A percentile compares a stretch with the other conserved stretches of the same genome.
These are phyloP conservation scores for Heterocephalus glaber DNA, from an alignment of 2,113 vertebrate species.

Conservation along the genomic window DNA sequence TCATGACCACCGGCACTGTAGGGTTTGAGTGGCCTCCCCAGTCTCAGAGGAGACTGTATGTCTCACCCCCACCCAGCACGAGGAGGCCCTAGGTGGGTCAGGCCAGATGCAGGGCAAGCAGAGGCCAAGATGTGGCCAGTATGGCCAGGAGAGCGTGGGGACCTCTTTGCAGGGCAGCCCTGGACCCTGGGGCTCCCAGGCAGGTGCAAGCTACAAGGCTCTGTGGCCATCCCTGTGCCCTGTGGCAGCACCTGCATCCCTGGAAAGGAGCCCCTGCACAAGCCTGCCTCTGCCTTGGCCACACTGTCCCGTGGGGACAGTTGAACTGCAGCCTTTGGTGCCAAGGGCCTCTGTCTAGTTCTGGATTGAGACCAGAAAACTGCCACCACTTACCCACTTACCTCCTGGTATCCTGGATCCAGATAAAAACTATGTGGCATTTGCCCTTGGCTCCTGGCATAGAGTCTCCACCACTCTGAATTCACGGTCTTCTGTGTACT, in stretches of 20 bases:
- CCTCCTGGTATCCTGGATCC: too few relatives aligned
- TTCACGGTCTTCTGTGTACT: background rate
- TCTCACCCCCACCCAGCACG: background rate
- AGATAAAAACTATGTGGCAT: background rate
- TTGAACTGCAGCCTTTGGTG: background rate
- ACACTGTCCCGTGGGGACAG: too few relatives aligned
- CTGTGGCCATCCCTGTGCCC: background rate
- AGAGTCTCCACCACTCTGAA: background rate
- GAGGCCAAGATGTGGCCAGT: background rate
- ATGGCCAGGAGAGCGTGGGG: accelerated
- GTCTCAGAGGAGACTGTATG: accelerated
- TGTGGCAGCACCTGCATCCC: accelerated
- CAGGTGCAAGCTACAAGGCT: background rate
- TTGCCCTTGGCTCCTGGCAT: background rate
- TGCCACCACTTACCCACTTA: accelerated
- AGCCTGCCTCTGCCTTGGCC: background rate
- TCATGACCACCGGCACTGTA: background rate
- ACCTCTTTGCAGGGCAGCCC: too few relatives aligned
- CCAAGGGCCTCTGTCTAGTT: background rate
- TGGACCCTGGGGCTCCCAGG: background rate
- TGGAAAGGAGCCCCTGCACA: background rate
- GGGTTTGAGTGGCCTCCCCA: too few relatives aligned
- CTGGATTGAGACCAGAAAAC: background rate
- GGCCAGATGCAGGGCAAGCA: background rate
- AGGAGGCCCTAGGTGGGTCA: too few relatives aligned